Conservation (phyloP, 2,113 vertebrate species). For the Isurus oxyrinchus region DNA sequence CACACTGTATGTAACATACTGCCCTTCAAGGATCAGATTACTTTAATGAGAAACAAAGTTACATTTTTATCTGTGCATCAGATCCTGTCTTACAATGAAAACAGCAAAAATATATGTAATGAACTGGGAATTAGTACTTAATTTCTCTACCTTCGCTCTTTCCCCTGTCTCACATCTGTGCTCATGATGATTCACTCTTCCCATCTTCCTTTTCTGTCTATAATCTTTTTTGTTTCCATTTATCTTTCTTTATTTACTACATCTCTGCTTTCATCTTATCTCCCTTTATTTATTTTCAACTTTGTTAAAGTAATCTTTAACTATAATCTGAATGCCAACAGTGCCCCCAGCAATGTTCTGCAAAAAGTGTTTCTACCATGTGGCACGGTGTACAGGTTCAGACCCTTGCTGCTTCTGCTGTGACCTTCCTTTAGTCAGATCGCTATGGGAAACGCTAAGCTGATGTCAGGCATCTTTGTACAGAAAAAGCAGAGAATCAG, state of each 20-base stretch:
- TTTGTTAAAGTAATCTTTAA: not conserved
- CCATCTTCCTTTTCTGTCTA: not conserved
- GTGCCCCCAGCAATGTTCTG: not conserved
- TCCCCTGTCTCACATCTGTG: not conserved
- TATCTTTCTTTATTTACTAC: not conserved
- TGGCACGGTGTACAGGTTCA: not conserved
- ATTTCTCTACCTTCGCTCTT: not conserved
- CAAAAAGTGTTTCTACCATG: not conserved
- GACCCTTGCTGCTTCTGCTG: not conserved
- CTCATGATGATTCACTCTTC: not conserved
- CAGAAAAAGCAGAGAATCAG: not conserved
- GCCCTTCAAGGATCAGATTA: not conserved
- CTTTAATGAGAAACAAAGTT: not conserved
- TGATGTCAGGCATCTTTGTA: not conserved
- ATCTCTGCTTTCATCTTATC: not conserved
- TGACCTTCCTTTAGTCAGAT: not conserved
- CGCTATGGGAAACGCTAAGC: not conserved
- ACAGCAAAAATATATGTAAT: not conserved
- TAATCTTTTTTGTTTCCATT: not conserved
- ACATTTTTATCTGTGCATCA: not conserved
- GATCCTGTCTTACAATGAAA: not conserved
- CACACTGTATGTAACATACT: not conserved
- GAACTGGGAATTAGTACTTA: not conserved
- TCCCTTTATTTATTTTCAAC: not conserved
- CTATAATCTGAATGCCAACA: not conserved